Base-by-base conservation (phyloP, 2,888 invertebrate species). In the Cheilosia variabilis region DNA sequence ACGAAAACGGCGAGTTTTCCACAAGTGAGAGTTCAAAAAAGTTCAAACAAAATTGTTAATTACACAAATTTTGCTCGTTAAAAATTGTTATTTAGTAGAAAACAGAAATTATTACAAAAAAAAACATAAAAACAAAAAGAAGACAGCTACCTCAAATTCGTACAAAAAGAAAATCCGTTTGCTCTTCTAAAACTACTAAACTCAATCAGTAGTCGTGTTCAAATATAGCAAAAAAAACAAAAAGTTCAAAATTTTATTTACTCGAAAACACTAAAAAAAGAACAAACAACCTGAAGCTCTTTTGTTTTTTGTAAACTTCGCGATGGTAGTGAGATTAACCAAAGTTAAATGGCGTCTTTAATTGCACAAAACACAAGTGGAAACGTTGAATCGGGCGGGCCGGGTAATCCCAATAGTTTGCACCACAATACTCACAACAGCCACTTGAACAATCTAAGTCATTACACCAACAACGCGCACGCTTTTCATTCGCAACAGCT, bases 301-400 rank as follows among this genome's bases (percentile, higher is more conserved):
- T 58, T 60, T 63, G 50, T 57, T 66, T 45, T 57, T 66, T 45
- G 60, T 52, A 79, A 34, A 75, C 17, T 75, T 89, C 90, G 91
- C 90, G 91, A 91, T 91, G 91, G 90, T 87, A 90, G 87, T 87
- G 88, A 88, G 66, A 76, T 60, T 55, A 52, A 76, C 75, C 78
- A 90, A 86, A 87, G 88, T 89, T 91, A 91, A 90, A 92, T 92
- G 92, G 91, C 92, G 89, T 92, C 92, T 90, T 90, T 92, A 90
- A 92, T 92, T 90, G 91, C 92, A 88, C 91, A 91, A 89, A 90
- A 90, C 88, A 90, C 91, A 89, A 91, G 90, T 89, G 90, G 90
- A 88, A 89, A 89, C 88, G 89, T 90, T 89, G 91, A 91, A 88
- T 88, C 90, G 88, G 89, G 89, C 88, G 90, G 88, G 88, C 89